Evolutionary conservation across 2,113 vertebrate genomes (phyloP).

Genomic region (Tylochromis polylepis): DNA sequence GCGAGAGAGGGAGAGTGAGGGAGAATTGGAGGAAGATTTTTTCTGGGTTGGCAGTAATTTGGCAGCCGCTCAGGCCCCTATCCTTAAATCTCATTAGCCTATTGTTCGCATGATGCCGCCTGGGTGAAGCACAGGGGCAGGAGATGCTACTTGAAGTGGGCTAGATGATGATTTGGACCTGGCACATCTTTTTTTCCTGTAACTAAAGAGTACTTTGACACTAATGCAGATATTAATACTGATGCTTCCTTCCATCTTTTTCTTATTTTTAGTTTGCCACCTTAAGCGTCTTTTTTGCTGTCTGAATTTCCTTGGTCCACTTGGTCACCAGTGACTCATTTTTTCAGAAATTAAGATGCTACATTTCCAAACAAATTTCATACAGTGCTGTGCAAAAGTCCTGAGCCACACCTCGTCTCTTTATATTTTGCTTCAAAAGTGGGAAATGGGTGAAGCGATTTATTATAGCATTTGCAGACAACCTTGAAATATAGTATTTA

Average conservation of each 20-base stretch:
- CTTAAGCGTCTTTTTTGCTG: neutral
- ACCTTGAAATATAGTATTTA: neutral
- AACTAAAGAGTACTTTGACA: neutral
- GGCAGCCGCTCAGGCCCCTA: conserved; percentile 56
- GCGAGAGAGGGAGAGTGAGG: conserved; percentile 16
- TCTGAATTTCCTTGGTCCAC: neutral
- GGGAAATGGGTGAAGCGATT: neutral
- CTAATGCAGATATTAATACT: neutral
- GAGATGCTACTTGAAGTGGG: conserved; percentile 69
- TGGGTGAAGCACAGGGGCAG: conserved; percentile 49
- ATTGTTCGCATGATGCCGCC: conserved; percentile 79
- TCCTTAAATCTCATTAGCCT: conserved; percentile 72
- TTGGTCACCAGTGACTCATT: neutral
- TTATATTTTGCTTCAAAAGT: neutral
- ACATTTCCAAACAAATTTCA: neutral
- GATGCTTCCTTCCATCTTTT: neutral
- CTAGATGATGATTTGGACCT: conserved; percentile 44
- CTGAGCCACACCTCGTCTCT: neutral
- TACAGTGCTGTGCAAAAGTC: neutral
- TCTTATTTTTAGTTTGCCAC: rapidly evolving
- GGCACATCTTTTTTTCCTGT: neutral
- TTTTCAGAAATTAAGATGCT: neutral
- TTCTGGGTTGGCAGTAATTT: conserved; percentile 66
- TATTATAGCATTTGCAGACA: neutral
- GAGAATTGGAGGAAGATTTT: conserved; percentile 50